Base-by-base conservation (phyloP, 2,113 vertebrate species). In the Fulmarus glacialis region DNA sequence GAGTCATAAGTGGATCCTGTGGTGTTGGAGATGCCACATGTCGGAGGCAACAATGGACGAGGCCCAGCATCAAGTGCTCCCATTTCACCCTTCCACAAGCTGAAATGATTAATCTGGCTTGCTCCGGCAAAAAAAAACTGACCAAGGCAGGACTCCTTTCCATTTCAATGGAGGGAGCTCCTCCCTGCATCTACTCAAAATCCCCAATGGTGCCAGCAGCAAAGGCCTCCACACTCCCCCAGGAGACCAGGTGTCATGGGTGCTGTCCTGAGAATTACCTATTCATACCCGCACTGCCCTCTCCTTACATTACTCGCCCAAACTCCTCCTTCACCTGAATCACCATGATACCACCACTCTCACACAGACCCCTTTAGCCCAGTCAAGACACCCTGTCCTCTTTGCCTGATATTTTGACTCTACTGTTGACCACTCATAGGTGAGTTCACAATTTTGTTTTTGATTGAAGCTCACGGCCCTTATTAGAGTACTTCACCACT, bases 191-290 rank as follows among this genome's bases (percentile, higher is more conserved):
- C 27, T 40, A 66, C n/a, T 74, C 38, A 88, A 82, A 92, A 63
- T 6, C 8, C 8, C 8, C 21, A 71, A 4, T 1, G 19, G n/a
- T 15, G 18, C 9, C 34, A 82, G 68, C 40, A 70, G 45, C 9
- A 29, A 70, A 82, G 47, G 43, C 6, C 36, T 50, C 29, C 26
- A 66, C 15, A 1, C 5, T 15, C 15, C 6, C 7, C 5, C 9
- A 43, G 24, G 50, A 50, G 0, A 8, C 7, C 0, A 0, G 29
- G 71, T 62, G 22, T 36, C 55, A 29, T 2, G 9, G 9, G 20
- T 43, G 27, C 29, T 70, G 40, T 56, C 22, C 38, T 19, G n/a
- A 77, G 12, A 89, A 52, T 21, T 11, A 68, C 12, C 19, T 64
- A 6, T 36, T 42, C 12, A 36, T 50, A 50, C n/a, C 7, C 0